These are phyloP conservation scores for Sisyra terminalis DNA, from an alignment of 2,888 invertebrate genomes.

Conservation along the genomic window DNA sequence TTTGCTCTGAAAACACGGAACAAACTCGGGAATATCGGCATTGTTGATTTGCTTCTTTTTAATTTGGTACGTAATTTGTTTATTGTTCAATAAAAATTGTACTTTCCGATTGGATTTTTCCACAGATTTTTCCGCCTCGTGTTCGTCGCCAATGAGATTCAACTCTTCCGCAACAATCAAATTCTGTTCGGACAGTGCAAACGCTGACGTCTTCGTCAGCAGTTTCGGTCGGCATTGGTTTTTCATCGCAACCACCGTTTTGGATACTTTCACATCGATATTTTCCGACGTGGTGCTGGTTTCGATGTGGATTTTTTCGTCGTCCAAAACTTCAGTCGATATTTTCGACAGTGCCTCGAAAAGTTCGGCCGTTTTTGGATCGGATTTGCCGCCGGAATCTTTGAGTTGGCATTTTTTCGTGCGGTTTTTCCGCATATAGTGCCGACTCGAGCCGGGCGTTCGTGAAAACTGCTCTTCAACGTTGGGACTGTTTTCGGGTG, in stretches of 20 bases:
- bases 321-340: neutral
- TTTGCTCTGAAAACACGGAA: neutral
- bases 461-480: conserved; percentile 2
- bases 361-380: neutral
- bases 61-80: neutral
- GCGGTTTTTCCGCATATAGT: neutral
- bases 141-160: no score
- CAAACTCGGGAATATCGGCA: conserved; percentile 1
- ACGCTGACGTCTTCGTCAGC: neutral
- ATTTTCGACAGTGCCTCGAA: conserved; percentile 2
- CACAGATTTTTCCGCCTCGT: no score
- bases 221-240: no score
- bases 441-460: neutral
- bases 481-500: neutral
- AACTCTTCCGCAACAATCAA: neutral
- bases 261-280: neutral
- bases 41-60: neutral
- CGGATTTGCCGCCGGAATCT: neutral
- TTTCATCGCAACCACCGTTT: neutral
- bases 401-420: neutral
- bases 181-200: neutral
- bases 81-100: neutral
- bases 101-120: neutral
- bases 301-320: neutral
- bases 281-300: neutral